phyloP scores from a whole-genome alignment of 2,888 invertebrate genomes.

The Seira sanloemensis region DNA sequence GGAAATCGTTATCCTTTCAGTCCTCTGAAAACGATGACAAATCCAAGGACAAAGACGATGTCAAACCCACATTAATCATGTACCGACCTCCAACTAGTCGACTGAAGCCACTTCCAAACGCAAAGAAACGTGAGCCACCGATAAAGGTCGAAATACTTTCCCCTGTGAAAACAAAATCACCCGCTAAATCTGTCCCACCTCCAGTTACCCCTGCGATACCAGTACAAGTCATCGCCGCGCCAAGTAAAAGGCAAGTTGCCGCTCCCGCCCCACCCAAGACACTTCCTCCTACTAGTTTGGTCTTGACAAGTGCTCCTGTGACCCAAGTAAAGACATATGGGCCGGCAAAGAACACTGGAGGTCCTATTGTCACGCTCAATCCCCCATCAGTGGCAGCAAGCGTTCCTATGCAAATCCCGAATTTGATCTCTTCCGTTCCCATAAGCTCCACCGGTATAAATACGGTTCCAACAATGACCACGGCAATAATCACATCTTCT shows the following conservation, averaged over 20 bases:
- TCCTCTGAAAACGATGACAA: conserved; percentile 17
- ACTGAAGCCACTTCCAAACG: conserved; percentile 67
- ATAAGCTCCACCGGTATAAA: neutral
- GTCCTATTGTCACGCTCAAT: neutral
- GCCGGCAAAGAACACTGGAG: conserved; percentile 52
- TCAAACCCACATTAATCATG: conserved; percentile 15
- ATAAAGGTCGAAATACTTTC: conserved; percentile 20
- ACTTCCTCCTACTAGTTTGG: conserved; percentile 33
- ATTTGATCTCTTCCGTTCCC: neutral
- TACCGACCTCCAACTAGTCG: conserved; percentile 67
- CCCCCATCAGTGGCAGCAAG: conserved; percentile 22
- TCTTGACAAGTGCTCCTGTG: conserved; percentile 37
- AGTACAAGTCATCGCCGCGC: neutral
- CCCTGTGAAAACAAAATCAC: neutral
- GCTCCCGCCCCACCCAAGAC: conserved; percentile 38
- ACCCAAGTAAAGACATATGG: conserved; percentile 68
- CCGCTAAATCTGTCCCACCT: neutral
- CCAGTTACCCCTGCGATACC: neutral
- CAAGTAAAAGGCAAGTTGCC: conserved; percentile 9
- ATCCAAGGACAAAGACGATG: conserved; percentile 35
- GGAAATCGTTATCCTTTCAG: conserved; percentile 50
- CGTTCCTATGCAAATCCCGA: neutral
- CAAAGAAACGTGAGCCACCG: conserved; percentile 46
- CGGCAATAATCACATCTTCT: neutral
- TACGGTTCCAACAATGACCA: neutral